These are phyloP conservation scores for Tragelaphus imberbis DNA, from an alignment of 2,113 vertebrate species.

Conservation along the genomic window DNA sequence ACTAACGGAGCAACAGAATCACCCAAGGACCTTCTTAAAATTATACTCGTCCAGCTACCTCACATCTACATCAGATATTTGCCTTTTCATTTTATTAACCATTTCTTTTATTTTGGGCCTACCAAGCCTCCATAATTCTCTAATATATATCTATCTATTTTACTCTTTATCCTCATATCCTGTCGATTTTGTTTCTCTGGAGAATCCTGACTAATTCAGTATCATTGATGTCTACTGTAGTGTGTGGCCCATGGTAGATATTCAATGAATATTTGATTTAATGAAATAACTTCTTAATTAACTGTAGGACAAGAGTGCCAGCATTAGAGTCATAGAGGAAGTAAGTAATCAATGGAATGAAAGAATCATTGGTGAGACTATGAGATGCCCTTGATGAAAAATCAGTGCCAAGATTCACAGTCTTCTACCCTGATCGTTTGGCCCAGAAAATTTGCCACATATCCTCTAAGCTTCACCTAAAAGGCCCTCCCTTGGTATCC, in stretches of 20 bases:
- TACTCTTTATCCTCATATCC: background rate
- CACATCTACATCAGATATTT: background rate
- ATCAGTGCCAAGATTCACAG: background rate
- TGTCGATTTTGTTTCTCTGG: background rate
- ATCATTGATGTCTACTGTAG: background rate
- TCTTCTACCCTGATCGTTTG: background rate
- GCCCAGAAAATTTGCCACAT: background rate
- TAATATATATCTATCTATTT: background rate
- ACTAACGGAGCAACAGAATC: background rate
- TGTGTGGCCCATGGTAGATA: background rate
- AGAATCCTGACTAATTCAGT: background rate
- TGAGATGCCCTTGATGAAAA: background rate
- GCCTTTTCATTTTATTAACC: background rate
- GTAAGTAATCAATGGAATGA: background rate
- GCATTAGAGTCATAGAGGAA: background rate
- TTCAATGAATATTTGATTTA: background rate
- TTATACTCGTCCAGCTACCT: background rate
- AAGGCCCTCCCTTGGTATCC: background rate
- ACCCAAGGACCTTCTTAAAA: background rate
- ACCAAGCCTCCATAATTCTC: background rate
- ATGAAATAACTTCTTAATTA: background rate
- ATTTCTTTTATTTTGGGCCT: background rate
- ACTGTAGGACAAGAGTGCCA: background rate
- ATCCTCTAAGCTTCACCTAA: background rate
- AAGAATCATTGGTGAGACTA: background rate